Base-by-base conservation (phyloP, 1,140 invertebrate genomes). In the Meloidogyne floridensis region DNA sequence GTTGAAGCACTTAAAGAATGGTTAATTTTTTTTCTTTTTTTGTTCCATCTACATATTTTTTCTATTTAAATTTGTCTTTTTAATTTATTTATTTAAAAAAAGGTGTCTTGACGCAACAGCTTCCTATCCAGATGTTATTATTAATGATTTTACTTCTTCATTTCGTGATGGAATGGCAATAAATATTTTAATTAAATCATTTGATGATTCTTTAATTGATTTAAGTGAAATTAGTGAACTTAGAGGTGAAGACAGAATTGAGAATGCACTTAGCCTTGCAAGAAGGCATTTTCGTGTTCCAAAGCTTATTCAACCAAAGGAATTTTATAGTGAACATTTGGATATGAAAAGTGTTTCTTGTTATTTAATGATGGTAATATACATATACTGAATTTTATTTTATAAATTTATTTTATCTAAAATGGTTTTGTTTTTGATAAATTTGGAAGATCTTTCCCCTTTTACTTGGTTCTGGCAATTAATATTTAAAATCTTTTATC, bases 81-180 rank as follows among this genome's bases (percentile, higher is more conserved):
- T 75, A 75, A 32, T 42, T 54, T 32, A 42, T 32, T 20, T 20
- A 65, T 78, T 32, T 32, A 32, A 32, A 32, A 32, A 18, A 32
- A 79, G 77, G 87, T 90, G 88, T 72, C 82, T 89, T 15, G 86
- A 90, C 71, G 85, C 87, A 42, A 86, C 86, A 20, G 70, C 43
- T 7, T 72, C 72, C 0, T 86, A 85, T 76, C 84, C 88, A n/a
- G 84, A 88, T 56, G 83, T 87, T 56, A 53, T 76, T 18, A 84
- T 89, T 72, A 85, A 81, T 75, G 87, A 89, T 77, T 89, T 89
- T 80, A 90, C 88, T 2, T 88, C 87, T 18, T 87, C 85, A 10
- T 89, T 87, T 80, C 51, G 87, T n/a, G 87, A 89, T 80, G 87
- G 87, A 10, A 84, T 84, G 53, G 87, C 88, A 20, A 85, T 89